Base-by-base conservation (phyloP, 2,113 vertebrate species). In the Syrmaticus mikado region DNA sequence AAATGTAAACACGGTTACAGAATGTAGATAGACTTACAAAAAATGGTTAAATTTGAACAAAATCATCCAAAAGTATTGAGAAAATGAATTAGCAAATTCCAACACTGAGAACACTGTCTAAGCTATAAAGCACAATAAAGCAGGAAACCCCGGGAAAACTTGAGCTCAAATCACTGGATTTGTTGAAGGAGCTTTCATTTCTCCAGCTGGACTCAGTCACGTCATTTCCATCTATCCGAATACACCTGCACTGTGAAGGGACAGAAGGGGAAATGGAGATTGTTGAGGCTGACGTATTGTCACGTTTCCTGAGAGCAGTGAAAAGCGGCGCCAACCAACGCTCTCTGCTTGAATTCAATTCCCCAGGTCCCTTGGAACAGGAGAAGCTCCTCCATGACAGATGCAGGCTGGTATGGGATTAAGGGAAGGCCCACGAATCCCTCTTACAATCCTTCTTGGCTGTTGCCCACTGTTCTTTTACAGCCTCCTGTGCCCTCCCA, bases 201-300 rank as follows among this genome's bases (percentile, higher is more conserved):
- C 46, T 55, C 32, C 4, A 57, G 58, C 48, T 73, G 36, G 36
- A 19, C 11, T 88, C 8, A 52, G 62, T 76, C 53, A 1, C 18
- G 32, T 9, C 40, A 4, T 38, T 87, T 68, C 58, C 71, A 3
- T 68, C 89, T 60, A 85, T 13, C 15, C 8, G 20, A 1, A 0
- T 0, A 0, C 0, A 0, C 0, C 70, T 27, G 1, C 13, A n/a
- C 9, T 2, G 3, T 12, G 41, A 76, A 65, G 30, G 79, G 15
- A 38, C 21, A 36, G 19, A 72, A 9, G 4, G 10, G 28, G 20
- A 1, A 62, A 71, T 5, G 0, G 1, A 91, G 34, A 92, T 55
- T 13, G 16, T 13, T 30, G 78, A 41, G 28, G 27, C 41, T 67
- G 62, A 30, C 12, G 4, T 16, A 10, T 5, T 0, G 0, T 41